Evolutionary conservation across 2,797 vertebrate genomes (phyloP).

Genomic region (Sebastes elongatus): DNA sequence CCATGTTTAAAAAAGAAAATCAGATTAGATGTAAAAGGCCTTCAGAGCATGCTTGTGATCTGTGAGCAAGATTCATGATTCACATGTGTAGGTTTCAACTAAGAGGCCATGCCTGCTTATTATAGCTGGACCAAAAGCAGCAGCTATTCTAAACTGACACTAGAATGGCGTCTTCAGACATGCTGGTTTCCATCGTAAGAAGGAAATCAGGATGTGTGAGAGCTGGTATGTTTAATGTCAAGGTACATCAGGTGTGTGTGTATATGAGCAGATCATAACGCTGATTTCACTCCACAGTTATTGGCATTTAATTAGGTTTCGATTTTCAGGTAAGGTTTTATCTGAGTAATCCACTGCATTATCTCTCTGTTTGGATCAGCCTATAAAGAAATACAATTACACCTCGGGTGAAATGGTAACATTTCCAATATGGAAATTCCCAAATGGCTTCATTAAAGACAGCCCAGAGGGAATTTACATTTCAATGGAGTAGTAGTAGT

Average conservation of each 20-base stretch:
- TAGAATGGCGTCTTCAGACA: background rate
- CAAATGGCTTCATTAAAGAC: conserved; percentile 57
- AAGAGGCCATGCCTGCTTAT: conserved; percentile 10
- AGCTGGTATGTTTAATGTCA: background rate
- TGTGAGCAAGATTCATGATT: conserved; percentile 39
- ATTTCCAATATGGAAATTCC: conserved; percentile 56
- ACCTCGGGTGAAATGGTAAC: conserved; percentile 30
- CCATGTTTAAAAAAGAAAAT: conserved; percentile 62
- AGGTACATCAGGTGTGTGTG: background rate
- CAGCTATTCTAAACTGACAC: conserved; percentile 1
- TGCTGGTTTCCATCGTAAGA: background rate
- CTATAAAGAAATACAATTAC: conserved; percentile 38
- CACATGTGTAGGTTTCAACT: conserved; percentile 45
- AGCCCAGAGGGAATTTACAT: conserved; percentile 58
- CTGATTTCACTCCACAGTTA: conserved; percentile 4
- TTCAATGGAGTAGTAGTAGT: conserved; percentile 26
- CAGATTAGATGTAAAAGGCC: conserved; percentile 66
- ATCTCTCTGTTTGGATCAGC: conserved; percentile 16
- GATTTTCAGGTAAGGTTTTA: conserved; percentile 2
- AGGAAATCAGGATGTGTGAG: background rate
- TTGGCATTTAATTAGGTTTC: conserved; percentile 8
- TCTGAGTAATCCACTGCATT: background rate
- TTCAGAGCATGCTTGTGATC: conserved; percentile 44
- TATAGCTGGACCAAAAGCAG: conserved; percentile 11
- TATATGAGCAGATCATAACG: background rate